A percentile compares a stretch with the other conserved stretches of the same genome.
Conservation (phyloP, 2,888 invertebrate genomes). For the Polydrusus cervinus region DNA sequence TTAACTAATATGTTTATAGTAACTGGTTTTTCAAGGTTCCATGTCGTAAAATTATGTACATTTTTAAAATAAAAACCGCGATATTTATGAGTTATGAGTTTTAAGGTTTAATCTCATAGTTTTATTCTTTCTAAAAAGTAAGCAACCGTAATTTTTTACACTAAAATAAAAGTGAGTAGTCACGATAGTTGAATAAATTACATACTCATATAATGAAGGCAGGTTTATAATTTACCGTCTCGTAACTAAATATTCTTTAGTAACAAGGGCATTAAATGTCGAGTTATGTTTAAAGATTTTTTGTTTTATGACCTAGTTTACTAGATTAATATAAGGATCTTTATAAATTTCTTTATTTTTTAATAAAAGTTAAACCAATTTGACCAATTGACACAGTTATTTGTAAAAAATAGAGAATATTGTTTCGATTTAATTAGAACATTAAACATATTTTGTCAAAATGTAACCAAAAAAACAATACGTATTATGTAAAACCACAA, state of each 20-base stretch:
- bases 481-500: no score
- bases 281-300: not conserved
- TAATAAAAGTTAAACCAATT: no score
- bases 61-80: constrained; percentile 2
- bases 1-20: no score
- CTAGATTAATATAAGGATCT: no score
- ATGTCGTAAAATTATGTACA: not conserved
- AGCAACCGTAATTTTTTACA: constrained; percentile 5
- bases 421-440: no score
- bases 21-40: not conserved
- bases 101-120: not conserved
- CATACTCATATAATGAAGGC: not conserved
- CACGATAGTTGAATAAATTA: constrained; percentile 20
- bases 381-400: no score
- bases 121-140: not conserved
- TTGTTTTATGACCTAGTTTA: no score
- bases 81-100: constrained; percentile 1
- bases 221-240: constrained; percentile 8
- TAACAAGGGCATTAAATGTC: not conserved
- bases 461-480: no score
- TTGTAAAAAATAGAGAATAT: no score
- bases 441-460: no score
- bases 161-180: constrained; percentile 7
- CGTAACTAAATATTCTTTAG: constrained; percentile 3
- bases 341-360: no score